Base-by-base conservation (phyloP, 2,113 vertebrate species). In the Clarias macrocephalus region DNA sequence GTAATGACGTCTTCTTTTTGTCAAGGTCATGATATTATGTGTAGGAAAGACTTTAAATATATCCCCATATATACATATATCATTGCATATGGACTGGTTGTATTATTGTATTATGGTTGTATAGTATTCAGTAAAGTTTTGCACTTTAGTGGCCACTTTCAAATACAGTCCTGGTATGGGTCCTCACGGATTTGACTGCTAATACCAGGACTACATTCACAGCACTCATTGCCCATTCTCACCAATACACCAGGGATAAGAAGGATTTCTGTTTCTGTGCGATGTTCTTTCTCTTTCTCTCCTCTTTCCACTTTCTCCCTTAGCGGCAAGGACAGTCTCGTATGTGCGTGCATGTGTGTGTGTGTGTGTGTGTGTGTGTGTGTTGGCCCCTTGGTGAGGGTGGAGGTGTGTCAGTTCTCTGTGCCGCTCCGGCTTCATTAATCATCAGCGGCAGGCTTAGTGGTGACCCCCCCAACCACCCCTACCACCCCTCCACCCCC, bases 361-460 rank as follows among this genome's bases (percentile, higher is more conserved):
- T 94, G 93, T 77, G 12, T 63, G 95, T 95, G 30, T 72, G 37
- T 82, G 95, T 95, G 95, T 96, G 93, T 86, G 81, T 82, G 87
- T 68, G 85, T 77, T 97, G 96, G 97, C 97, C 97, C 83, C 92
- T 94, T 94, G 98, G 97, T 97, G 96, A 97, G 96, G 97, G 97
- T 97, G 96, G 96, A 99, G 97, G 96, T 98, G 97, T 97, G 96
- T 93, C 96, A 94, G 97, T 97, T 99, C 97, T 96, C 96, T 95
- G 96, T 96, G 96, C 96, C 95, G 96, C 97, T 95, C 96, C 94
- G 93, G 95, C 97, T 97, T 99, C 98, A 99, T 99, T 99, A 99
- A 99, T 99, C 98, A 99, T 98, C 96, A 96, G 93, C 89, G 96
- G 95, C 96, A 96, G 95, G 97, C 97, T 98, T 98, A 97, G 96